These are phyloP conservation scores for Pseudomyrmex concolor DNA, from an alignment of 1,140 invertebrate species.

Conservation along the genomic window DNA sequence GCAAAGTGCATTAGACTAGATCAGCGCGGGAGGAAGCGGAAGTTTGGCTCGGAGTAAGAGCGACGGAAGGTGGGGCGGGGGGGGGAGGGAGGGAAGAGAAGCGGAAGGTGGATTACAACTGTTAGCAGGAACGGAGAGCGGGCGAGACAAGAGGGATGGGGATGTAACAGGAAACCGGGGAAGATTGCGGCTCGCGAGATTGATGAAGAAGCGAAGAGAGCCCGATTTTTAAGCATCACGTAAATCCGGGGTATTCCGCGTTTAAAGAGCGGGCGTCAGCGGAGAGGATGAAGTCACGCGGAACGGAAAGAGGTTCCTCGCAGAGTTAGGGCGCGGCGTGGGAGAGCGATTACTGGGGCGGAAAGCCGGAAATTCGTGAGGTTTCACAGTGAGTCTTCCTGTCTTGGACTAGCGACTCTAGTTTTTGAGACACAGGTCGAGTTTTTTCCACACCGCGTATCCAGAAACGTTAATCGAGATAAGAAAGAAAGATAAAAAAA, in stretches of 20 bases:
- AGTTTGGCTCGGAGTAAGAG: conserved; percentile 33
- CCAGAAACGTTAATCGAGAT: neutral
- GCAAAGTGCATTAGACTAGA: conserved; percentile 47
- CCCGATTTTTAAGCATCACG: conserved; percentile 61
- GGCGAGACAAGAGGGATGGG: conserved; percentile 47
- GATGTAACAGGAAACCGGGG: conserved; percentile 45
- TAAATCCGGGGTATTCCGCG: conserved; percentile 30
- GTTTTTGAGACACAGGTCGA: neutral
- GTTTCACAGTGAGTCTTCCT: conserved; percentile 25
- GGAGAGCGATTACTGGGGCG: conserved; percentile 55
- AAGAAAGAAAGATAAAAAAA: too few relatives aligned
- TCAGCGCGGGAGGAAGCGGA: conserved; percentile 48
- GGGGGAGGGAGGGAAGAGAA: neutral
- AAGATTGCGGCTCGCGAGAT: conserved; percentile 44
- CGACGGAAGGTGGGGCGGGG: neutral
- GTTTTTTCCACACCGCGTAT: neutral
- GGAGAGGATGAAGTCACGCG: conserved; percentile 33
- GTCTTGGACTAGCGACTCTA: neutral
- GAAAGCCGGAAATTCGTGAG: conserved; percentile 56
- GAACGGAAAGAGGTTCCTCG: conserved; percentile 43
- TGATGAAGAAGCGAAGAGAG: conserved; percentile 54
- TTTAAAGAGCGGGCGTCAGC: conserved; percentile 39
- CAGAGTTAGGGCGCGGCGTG: conserved; percentile 27
- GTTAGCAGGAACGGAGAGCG: conserved; percentile 26
- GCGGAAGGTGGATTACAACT: conserved; percentile 53